Evolutionary conservation across 2,888 invertebrate species (phyloP).

Genomic region (Hedychridium roseum): DNA sequence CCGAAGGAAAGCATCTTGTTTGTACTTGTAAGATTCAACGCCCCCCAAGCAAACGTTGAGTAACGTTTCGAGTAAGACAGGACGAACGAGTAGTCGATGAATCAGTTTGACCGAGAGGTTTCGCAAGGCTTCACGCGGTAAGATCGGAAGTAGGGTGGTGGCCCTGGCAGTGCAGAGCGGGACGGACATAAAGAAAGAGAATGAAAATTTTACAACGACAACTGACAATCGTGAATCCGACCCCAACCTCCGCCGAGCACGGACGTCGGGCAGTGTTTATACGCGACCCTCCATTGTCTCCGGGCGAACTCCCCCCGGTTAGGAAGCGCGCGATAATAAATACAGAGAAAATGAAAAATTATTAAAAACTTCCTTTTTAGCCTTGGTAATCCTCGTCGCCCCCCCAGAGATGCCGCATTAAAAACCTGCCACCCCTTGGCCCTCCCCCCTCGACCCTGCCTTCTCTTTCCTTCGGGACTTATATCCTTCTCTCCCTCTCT

Average conservation of each 20-base stretch:
- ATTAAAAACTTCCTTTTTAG: constrained; percentile 65
- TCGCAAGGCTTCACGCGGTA: too few species aligned
- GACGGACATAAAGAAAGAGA: constrained; percentile 32
- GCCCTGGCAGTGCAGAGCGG: constrained; percentile 1
- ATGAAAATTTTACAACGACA: constrained; percentile 57
- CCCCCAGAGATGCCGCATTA: constrained; percentile 63
- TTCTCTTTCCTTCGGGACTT: constrained; percentile 29
- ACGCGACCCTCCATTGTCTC: constrained; percentile 54
- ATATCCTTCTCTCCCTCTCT: constrained; percentile 22
- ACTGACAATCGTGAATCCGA: constrained; percentile 45
- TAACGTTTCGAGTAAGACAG: too few species aligned
- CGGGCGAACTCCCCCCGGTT: constrained; percentile 49
- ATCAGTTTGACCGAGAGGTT: too few species aligned
- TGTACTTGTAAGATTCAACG: too few species aligned
- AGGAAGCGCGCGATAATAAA: constrained; percentile 64
- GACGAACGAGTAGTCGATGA: too few species aligned
- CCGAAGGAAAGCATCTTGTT: too few species aligned
- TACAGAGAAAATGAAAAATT: constrained; percentile 65
- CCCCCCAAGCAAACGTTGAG: too few species aligned
- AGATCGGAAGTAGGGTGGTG: constrained; percentile 28
- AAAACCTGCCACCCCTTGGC: constrained; percentile 49
- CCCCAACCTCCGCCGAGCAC: constrained; percentile 23
- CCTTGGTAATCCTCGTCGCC: constrained; percentile 62
- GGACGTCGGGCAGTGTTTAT: constrained; percentile 32
- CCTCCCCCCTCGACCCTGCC: constrained; percentile 18